Base-by-base conservation (phyloP, 2,797 vertebrate species). In the Myripristis murdjan region DNA sequence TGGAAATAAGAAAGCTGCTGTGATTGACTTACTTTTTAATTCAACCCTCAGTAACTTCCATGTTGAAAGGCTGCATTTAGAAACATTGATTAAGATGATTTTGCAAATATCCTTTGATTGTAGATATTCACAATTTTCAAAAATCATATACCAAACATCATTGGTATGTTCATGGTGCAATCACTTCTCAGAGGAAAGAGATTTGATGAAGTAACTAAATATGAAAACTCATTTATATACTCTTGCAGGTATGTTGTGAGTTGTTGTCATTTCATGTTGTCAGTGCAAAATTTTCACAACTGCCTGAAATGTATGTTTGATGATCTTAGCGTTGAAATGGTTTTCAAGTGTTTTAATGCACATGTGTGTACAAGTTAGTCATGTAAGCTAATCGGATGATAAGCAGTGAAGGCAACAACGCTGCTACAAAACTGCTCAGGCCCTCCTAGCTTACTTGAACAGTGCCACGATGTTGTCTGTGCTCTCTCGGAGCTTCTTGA, bases 401-500 rank as follows among this genome's bases (percentile, higher is more conserved):
- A 24, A 49, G 12, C 20, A 22, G 18, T 33, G 43, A 61, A 15
- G 44, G 46, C 39, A 47, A 12, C 14, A 43, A 33, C 20, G 9
- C 18, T 31, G n/a, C n/a, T 31, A 1, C 10, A 20, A 8, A 46
- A 43, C n/a, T 46, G 6, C 43, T 2, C 16, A 11, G 33, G 33
- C 39, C 39, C 14, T 41, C 39, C 14, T 41, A 14, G 60, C 69
- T 68, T 80, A 95, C 97, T 95, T 96, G 75, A 98, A 95, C 81
- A 96, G 82, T 11, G 92, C 90, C 39, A 97, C 95, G 0, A 95
- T 89, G 76, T 96, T 94, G 31, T 92, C 91, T 5, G 95, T 64
- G 80, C 44, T 94, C 67, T 95, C 92, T 61, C 92, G 95, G 57
- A 99, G 91, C 74, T 96, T 96, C 85, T 94, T 95, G 75, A 98